Evolutionary conservation across 2,113 vertebrate genomes (phyloP).

Genomic region (Todiramphus chloris): DNA sequence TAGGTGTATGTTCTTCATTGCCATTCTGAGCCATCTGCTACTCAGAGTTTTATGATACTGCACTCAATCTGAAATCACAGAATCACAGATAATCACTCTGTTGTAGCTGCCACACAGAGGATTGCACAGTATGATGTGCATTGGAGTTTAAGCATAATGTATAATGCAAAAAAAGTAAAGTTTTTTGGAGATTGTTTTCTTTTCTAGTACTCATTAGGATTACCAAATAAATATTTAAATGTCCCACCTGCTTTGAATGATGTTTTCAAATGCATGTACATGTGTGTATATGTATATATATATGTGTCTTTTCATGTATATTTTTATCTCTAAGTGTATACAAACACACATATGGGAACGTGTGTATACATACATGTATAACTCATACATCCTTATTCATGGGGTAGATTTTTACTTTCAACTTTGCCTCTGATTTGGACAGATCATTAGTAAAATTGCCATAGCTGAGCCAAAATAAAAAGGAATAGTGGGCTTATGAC

Average conservation of each 20-base stretch:
- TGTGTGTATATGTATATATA: background rate
- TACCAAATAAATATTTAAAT: background rate
- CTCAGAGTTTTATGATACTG: background rate
- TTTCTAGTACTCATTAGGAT: background rate
- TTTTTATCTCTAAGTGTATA: background rate
- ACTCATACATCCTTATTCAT: background rate
- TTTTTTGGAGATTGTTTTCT: background rate
- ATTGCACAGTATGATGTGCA: background rate
- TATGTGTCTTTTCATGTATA: background rate
- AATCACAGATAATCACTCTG: background rate
- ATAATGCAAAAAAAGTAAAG: background rate
- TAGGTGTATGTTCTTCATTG: background rate
- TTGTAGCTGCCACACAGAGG: fast-evolving
- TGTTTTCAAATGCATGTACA: background rate
- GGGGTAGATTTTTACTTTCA: background rate
- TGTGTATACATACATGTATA: background rate
- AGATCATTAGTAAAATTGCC: background rate
- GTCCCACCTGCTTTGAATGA: background rate
- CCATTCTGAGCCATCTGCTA: background rate
- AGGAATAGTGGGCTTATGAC: background rate
- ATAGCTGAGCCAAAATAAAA: background rate
- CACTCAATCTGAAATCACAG: background rate
- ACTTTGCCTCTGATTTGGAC: background rate
- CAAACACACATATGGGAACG: background rate
- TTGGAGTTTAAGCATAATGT: background rate